Conservation (phyloP, 2,797 vertebrate species). For the Tiaroga cobitis region DNA sequence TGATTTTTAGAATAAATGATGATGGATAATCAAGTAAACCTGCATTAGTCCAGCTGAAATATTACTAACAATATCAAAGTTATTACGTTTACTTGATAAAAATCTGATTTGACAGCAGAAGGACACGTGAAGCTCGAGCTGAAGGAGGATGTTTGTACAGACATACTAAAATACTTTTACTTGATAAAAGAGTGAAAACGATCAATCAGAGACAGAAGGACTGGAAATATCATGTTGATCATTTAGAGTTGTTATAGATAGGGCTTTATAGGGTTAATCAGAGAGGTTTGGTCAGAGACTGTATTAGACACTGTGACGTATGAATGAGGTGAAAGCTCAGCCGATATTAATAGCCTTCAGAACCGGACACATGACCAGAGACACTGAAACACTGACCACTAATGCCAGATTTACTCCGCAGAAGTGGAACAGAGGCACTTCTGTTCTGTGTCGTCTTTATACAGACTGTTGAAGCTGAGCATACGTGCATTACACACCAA, state of each 20-base stretch:
- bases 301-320: not conserved
- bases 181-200: not conserved
- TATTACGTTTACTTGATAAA: not conserved
- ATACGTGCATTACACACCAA: too few relatives aligned
- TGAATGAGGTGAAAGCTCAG: constrained; percentile 64
- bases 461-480: too few relatives aligned
- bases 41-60: not conserved
- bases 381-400: constrained; percentile 5
- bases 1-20: not conserved
- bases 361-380: constrained; percentile 20
- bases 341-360: constrained; percentile 63
- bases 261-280: not conserved
- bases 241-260: not conserved
- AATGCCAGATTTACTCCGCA: not conserved
- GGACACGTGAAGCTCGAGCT: not conserved
- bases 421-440: not conserved
- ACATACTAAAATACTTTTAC: not conserved
- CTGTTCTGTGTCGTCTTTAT: too few relatives aligned
- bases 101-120: not conserved
- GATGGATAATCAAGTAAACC: not conserved
- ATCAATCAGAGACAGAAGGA: too few relatives aligned
- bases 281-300: not conserved
- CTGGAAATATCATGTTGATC: not conserved
- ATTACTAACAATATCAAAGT: not conserved
- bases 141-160: not conserved